Evolutionary conservation across 2,797 vertebrate genomes (phyloP).

Genomic region (Psittacula derbiana): DNA sequence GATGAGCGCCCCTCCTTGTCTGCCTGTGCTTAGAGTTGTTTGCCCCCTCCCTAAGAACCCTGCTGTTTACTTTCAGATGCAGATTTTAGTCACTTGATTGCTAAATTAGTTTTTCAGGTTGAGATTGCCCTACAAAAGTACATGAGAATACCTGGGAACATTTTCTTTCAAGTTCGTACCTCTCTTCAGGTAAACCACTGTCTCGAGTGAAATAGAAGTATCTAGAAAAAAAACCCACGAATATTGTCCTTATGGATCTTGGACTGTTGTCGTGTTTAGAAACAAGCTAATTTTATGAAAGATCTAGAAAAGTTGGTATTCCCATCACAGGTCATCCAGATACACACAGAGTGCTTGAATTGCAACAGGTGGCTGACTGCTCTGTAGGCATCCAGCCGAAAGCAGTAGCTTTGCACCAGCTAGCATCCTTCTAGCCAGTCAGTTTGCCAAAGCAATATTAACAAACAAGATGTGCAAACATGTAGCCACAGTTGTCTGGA

Average conservation of each 20-base stretch:
- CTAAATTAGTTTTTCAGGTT: neutral
- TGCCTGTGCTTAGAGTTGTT: neutral
- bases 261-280: neutral
- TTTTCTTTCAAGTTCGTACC: neutral
- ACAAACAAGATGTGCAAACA: neutral
- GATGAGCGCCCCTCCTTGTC: neutral
- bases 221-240: fast-evolving
- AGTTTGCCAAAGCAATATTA: neutral
- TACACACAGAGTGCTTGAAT: fast-evolving
- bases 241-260: neutral
- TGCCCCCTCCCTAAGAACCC: fast-evolving
- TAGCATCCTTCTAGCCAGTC: neutral
- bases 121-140: neutral
- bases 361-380: fast-evolving
- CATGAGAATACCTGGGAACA: fast-evolving
- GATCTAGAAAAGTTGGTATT: neutral
- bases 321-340: neutral
- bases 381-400: fast-evolving
- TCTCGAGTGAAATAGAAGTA: neutral
- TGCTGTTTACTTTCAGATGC: neutral
- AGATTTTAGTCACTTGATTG: neutral
- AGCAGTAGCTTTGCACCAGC: neutral
- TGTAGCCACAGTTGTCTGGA: neutral
- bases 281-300: neutral
- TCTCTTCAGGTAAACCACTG: neutral